Percentiles rank a stretch among this genome's conserved stretches.
Conservation (phyloP, 1,140 invertebrate species). For the Palaemon carinicauda region DNA sequence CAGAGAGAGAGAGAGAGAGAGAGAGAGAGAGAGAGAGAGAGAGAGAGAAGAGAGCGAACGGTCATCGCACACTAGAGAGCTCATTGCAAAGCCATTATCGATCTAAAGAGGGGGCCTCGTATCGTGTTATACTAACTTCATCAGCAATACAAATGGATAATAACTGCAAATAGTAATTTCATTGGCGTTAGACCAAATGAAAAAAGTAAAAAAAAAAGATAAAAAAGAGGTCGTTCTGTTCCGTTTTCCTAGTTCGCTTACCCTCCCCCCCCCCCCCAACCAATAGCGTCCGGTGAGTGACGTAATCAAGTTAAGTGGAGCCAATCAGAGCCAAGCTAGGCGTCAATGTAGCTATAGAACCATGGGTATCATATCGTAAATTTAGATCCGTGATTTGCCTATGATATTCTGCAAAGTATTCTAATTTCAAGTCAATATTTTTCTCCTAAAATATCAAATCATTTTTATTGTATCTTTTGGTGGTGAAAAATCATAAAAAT, state of each 20-base stretch:
- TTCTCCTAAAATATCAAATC: neutral
- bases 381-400: too few species aligned
- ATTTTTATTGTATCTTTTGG: too few species aligned
- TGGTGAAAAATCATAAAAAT: neutral
- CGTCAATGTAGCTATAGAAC: constrained; percentile 25
- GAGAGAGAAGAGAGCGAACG: neutral
- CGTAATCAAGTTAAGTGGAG: constrained; percentile 52
- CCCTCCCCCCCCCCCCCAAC: neutral
- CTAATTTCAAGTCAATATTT: too few species aligned
- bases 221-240: neutral
- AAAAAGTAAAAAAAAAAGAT: neutral
- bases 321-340: constrained; percentile 46
- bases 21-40: neutral
- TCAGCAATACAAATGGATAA: constrained; percentile 20
- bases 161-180: constrained; percentile 18
- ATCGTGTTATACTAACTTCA: neutral
- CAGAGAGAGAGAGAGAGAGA: neutral
- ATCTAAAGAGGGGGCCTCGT: neutral
- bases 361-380: neutral
- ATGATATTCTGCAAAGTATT: neutral
- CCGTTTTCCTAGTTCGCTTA: too few species aligned
- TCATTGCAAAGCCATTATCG: too few species aligned
- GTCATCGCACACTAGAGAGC: neutral
- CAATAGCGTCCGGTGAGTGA: constrained; percentile 50
- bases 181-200: neutral